Evolutionary conservation across 1,140 invertebrate species (phyloP).

Genomic region (Heliconius congener): DNA sequence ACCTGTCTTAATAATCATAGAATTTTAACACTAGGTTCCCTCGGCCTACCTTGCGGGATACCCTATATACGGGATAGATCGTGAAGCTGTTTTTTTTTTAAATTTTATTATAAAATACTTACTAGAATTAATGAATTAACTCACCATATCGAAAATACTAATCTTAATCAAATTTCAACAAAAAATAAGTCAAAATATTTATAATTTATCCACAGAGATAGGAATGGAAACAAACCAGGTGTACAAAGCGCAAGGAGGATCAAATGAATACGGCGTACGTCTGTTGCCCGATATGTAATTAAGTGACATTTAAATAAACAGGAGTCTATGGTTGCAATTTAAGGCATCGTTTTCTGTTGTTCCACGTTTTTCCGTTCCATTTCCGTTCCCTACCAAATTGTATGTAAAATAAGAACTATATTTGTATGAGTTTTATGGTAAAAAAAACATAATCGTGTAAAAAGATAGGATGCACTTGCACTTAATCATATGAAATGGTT

Average conservation of each 20-base stretch:
- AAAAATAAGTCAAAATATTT: too few species aligned
- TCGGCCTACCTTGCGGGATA: too few species aligned
- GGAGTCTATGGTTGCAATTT: conserved; percentile 25
- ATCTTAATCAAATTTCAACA: not conserved
- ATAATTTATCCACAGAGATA: not conserved
- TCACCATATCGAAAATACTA: not conserved
- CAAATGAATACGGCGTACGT: not conserved
- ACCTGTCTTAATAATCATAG: too few species aligned
- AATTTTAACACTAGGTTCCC: too few species aligned
- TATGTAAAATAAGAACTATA: not conserved
- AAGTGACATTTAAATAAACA: conserved; percentile 23
- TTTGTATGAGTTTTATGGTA: not conserved
- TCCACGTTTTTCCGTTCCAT: not conserved
- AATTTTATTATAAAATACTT: too few species aligned
- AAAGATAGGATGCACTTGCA: conserved; percentile 40
- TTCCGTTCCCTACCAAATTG: not conserved
- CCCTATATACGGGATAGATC: too few species aligned
- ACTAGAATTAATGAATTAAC: too few species aligned
- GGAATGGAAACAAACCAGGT: not conserved
- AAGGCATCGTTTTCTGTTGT: conserved; percentile 17
- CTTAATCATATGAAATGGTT: conserved; percentile 56
- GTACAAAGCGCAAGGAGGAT: not conserved
- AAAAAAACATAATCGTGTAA: conserved; percentile 28
- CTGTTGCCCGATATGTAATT: not conserved
- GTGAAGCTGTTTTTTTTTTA: too few species aligned